phyloP scores from a whole-genome alignment of 92 coral and sea anemone species.

The Bergia sp. region DNA sequence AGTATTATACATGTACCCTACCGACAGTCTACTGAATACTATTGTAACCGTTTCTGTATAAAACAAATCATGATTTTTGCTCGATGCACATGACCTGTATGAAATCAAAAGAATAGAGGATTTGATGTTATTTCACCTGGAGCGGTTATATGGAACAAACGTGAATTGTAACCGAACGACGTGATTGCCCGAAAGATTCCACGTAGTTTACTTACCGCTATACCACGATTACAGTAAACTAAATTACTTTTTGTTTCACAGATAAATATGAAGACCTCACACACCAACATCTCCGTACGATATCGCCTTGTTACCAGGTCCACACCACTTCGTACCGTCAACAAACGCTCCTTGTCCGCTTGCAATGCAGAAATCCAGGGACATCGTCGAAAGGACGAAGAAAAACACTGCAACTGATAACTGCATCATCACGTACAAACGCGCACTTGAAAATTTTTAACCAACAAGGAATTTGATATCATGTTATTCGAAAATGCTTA shows the following conservation, averaged over 20 bases:
- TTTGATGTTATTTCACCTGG: no score
- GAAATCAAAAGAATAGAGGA: no score
- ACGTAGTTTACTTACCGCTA: not conserved
- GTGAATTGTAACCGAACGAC: no score
- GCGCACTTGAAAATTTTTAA: not conserved
- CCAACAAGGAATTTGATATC: not conserved
- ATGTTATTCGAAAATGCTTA: not conserved
- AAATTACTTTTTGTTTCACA: no score
- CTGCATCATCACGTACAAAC: not conserved
- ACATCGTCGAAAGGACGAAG: not conserved
- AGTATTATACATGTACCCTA: no score
- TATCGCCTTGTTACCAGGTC: not conserved
- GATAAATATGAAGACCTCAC: not conserved
- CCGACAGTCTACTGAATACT: no score
- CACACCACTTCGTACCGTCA: slow-evolving; percentile 11
- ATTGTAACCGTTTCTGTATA: no score
- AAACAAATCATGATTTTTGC: no score
- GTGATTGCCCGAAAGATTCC: no score
- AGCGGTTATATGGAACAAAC: no score
- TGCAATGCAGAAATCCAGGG: not conserved
- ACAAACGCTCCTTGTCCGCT: not conserved
- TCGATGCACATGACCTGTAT: no score
- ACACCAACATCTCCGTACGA: slow-evolving; percentile 10
- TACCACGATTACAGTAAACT: no score
- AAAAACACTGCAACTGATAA: not conserved